Evolutionary conservation across 2,888 invertebrate species (phyloP).

Genomic region (Pollenia amentaria): DNA sequence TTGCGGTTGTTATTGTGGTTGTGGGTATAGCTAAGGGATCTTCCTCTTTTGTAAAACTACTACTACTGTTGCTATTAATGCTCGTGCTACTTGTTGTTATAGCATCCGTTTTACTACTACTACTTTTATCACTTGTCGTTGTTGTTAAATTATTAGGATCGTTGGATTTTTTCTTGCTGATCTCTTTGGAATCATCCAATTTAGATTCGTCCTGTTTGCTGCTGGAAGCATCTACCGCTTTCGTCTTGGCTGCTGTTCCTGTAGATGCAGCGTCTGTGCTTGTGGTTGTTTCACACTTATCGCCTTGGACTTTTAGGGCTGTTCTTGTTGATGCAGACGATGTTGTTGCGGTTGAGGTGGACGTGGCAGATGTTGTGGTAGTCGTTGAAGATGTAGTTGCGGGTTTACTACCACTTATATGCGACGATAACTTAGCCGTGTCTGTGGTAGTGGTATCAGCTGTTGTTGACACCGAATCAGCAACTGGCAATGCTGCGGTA

Average conservation of each 20-base stretch:
- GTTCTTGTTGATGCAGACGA: constrained; percentile 72
- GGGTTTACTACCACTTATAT: constrained; percentile 73
- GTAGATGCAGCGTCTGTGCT: constrained; percentile 74
- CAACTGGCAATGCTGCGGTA: constrained; percentile 59
- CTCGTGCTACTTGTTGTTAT: constrained; percentile 48
- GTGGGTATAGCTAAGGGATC: constrained; percentile 72
- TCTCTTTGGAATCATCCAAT: constrained; percentile 58
- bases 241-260: constrained; percentile 76
- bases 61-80: constrained; percentile 30
- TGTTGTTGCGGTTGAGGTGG: constrained; percentile 70
- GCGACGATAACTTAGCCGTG: constrained; percentile 72
- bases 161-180: constrained; percentile 59
- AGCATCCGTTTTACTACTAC: constrained; percentile 49
- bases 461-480: constrained; percentile 68
- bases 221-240: constrained; percentile 65
- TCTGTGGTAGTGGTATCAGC: constrained; percentile 73
- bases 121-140: constrained; percentile 66
- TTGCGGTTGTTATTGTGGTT: constrained; percentile 58
- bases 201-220: constrained; percentile 71
- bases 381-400: constrained; percentile 67
- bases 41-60: constrained; percentile 70
- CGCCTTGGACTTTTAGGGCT: constrained; percentile 66
- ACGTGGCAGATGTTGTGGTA: constrained; percentile 72
- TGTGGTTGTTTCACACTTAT: constrained; percentile 74
- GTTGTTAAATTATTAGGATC: constrained; percentile 68